phyloP scores from a whole-genome alignment of 2,888 invertebrate genomes.

The Uropetala carovei region DNA sequence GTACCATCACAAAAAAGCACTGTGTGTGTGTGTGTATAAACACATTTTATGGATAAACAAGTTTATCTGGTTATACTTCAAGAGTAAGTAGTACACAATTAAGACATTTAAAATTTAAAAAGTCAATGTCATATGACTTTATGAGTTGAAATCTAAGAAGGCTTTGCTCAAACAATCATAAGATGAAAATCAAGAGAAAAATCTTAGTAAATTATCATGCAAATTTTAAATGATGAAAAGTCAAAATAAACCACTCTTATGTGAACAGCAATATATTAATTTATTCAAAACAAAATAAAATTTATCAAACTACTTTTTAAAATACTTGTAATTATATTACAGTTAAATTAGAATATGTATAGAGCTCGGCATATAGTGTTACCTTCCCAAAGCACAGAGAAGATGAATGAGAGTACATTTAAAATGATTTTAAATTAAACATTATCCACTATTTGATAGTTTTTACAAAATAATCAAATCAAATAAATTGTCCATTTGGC shows the following conservation, averaged over 20 bases:
- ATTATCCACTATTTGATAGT: not conserved
- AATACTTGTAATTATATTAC: constrained; percentile 9
- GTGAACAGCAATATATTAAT: not conserved
- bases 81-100: no score
- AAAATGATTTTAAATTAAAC: not conserved
- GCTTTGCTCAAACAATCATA: no score
- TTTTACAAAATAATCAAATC: not conserved
- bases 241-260: not conserved
- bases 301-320: not conserved
- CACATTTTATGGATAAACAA: no score
- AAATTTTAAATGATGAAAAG: not conserved
- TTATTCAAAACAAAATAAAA: constrained; percentile 17
- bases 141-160: no score
- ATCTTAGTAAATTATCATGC: no score
- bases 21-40: no score
- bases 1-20: no score
- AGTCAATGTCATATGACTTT: no score
- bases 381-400: not conserved
- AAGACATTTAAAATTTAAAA: no score
- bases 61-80: no score
- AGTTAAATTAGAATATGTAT: not conserved
- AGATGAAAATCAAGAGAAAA: no score
- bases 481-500: not conserved
- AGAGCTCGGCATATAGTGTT: not conserved
- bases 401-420: constrained; percentile 11